Evolutionary conservation across 2,113 vertebrate genomes (phyloP), one percentile per base, ranked within the genome.

Genomic region (Bombycilla garrulus): DNA sequence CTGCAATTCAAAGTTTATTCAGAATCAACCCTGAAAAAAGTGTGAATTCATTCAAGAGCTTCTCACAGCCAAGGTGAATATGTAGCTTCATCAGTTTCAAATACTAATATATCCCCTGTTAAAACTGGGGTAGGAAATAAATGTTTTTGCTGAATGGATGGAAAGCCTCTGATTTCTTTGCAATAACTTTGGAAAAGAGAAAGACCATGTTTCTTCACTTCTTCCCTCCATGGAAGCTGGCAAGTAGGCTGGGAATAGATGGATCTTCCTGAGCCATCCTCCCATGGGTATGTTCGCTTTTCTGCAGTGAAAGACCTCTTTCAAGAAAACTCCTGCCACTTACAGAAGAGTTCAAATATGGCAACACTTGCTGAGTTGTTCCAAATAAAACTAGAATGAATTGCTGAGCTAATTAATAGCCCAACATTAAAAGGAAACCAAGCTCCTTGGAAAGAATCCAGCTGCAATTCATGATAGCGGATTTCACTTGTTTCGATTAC

Each of bases 361-460:
- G 66, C 61, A 94, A 94, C 61, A 67, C 38, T 91, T 4, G 1
- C 53, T 33, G 65, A 71, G 77, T 86, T 86, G 84, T 65, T 90
- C 60, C 71, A 76, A 94, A 85, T 40, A 80, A 87, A 88, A 88
- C 78, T 28, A 44, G 66, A 94, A 85, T 7, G 2, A 97, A 92
- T 85, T 80, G 79, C 81, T 92, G 71, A 77, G 58, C 70, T 87
- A 89, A 91, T 91, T 95, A 96, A 95, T 89, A 92, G 74, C 45
- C 60, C 48, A 82, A 54, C 44, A 82, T 93, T 91, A 79, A 90
- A 92, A 94, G 54, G 65, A 96, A 94, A 81, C 36, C 1, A 4
- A 91, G 47, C 21, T 93, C 47, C 56, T 84, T 94, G 94, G 92
- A 81, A 72, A 84, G 47, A 66, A 67, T 74, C 92, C 86, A 94